phyloP scores from a whole-genome alignment of 2,113 vertebrate species.

The Ictalurus punctatus region DNA sequence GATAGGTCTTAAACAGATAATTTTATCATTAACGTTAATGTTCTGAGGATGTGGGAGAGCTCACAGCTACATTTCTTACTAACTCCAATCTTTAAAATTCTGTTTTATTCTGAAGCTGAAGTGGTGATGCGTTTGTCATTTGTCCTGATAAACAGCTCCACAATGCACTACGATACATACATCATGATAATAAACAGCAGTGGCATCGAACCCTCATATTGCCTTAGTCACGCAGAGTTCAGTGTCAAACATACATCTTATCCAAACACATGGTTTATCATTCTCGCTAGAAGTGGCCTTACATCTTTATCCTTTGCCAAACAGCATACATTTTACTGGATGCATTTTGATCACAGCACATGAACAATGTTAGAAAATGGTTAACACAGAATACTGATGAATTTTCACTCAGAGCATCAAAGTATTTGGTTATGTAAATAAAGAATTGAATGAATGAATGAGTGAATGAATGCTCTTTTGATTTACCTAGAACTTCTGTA shows the following conservation, averaged over 20 bases:
- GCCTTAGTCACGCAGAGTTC: background rate
- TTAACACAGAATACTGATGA: background rate
- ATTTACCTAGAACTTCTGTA: background rate
- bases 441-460: no score
- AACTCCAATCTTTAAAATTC: background rate
- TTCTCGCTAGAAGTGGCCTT: background rate
- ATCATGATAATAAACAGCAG: background rate
- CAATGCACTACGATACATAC: background rate
- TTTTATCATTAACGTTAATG: constrained; percentile 17
- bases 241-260: background rate
- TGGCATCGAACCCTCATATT: background rate
- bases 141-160: background rate
- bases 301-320: background rate
- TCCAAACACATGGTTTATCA: background rate
- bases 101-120: background rate
- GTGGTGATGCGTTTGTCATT: background rate
- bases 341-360: background rate
- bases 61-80: background rate
- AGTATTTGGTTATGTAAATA: background rate
- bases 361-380: background rate
- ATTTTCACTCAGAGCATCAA: background rate
- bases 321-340: background rate
- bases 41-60: background rate
- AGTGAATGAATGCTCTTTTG: background rate
- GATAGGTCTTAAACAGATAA: background rate